A percentile compares a stretch with the other conserved stretches of the same genome.
phyloP scores from a whole-genome alignment of 2,113 vertebrate genomes.

The Pangasianodon hypophthalmus region DNA sequence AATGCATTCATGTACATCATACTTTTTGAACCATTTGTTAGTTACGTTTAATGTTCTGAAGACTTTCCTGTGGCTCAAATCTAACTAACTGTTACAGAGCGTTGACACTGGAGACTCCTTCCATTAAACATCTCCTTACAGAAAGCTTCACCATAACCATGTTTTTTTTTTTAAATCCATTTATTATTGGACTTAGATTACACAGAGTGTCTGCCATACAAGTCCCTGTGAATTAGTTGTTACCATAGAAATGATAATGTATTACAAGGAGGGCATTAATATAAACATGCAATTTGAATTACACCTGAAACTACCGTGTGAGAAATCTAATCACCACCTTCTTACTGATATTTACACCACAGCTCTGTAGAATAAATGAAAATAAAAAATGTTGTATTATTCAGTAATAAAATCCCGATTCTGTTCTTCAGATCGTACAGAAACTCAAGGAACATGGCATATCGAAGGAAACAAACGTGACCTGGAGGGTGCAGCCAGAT shows the following conservation, averaged over 20 bases:
- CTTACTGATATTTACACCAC: background rate
- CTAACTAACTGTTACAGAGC: no score
- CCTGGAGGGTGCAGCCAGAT: background rate
- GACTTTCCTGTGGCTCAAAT: no score
- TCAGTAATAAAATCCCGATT: background rate
- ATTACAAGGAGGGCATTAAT: background rate
- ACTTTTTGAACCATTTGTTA: background rate
- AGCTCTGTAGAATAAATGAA: background rate
- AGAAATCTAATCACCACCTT: background rate
- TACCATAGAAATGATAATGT: background rate
- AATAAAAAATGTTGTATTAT: background rate
- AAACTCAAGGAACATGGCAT: background rate
- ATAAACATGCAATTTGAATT: background rate
- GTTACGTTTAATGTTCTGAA: background rate
- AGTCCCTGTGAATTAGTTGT: background rate
- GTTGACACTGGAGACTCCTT: no score
- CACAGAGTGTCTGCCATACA: background rate
- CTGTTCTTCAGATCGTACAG: background rate
- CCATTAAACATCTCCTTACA: no score
- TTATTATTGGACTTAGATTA: background rate
- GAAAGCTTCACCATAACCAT: no score
- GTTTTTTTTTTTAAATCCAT: no score
- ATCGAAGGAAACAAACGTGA: background rate
- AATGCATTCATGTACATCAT: background rate
- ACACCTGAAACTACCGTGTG: background rate